phyloP scores from a whole-genome alignment of 2,888 invertebrate genomes.

The Eremobia ochroleuca region DNA sequence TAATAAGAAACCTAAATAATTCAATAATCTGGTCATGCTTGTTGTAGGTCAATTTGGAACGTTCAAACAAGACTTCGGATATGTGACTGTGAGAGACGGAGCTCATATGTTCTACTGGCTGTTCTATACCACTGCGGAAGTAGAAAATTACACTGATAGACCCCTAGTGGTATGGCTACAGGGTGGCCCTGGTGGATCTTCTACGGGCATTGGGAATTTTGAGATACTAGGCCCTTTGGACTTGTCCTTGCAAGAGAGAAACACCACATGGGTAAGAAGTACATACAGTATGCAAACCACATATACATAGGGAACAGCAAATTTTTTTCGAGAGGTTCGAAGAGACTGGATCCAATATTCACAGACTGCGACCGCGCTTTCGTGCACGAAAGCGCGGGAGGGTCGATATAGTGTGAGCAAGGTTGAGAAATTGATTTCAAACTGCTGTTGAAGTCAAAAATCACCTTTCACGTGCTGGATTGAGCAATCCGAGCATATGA shows the following conservation, averaged over 20 bases:
- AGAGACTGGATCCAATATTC: too few species aligned
- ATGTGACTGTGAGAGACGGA: constrained; percentile 93
- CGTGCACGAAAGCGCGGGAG: too few species aligned
- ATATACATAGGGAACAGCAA: too few species aligned
- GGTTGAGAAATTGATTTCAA: too few species aligned
- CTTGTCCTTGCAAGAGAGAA: constrained; percentile 91
- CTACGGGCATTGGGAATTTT: constrained; percentile 97
- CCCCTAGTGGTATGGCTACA: constrained; percentile 97
- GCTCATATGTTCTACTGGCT: constrained; percentile 98
- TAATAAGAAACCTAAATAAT: constrained; percentile 30
- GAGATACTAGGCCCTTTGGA: constrained; percentile 95
- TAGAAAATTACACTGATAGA: constrained; percentile 91
- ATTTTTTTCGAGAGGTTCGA: too few species aligned
- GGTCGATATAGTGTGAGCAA: too few species aligned
- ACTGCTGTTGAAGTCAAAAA: too few species aligned
- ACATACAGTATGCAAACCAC: too few species aligned
- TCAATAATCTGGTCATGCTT: constrained; percentile 27
- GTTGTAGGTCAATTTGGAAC: constrained; percentile 89
- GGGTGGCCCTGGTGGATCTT: constrained; percentile 96
- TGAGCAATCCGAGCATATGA: too few species aligned
- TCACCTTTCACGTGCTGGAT: too few species aligned
- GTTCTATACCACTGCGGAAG: constrained; percentile 93
- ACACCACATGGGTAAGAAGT: constrained; percentile 94
- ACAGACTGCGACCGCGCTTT: too few species aligned
- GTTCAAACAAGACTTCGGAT: constrained; percentile 94